Evolutionary conservation across 2,888 invertebrate species (phyloP).

Genomic region (Drosophila acutilabella): DNA sequence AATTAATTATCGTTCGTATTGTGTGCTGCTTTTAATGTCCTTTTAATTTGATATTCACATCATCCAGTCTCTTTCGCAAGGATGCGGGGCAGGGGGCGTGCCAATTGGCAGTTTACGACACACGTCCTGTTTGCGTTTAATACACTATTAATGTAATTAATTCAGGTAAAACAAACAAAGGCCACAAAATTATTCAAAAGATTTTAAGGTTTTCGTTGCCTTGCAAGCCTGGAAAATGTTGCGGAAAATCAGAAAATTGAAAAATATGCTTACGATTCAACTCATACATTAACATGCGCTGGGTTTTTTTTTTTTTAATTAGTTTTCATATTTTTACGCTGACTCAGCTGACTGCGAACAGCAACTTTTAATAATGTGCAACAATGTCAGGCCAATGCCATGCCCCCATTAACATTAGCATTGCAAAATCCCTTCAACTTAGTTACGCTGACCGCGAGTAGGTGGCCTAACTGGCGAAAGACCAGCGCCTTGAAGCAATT

Average conservation of each 20-base stretch:
- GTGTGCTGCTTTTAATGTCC: constrained; percentile 58
- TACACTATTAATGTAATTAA: constrained; percentile 68
- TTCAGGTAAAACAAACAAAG: constrained; percentile 8
- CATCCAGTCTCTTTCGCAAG: not conserved
- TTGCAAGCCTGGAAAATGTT: constrained; percentile 2
- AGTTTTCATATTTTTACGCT: constrained; percentile 45
- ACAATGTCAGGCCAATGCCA: constrained; percentile 37
- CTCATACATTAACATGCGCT: constrained; percentile 29
- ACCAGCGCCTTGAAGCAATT: constrained; percentile 34
- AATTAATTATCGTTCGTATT: constrained; percentile 64
- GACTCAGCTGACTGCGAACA: constrained; percentile 18
- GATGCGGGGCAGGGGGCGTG: not conserved
- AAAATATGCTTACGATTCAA: constrained; percentile 10
- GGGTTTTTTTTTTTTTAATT: constrained; percentile 62
- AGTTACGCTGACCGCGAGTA: constrained; percentile 54
- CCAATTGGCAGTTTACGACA: constrained; percentile 32
- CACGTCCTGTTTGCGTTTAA: constrained; percentile 47
- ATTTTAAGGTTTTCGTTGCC: not conserved
- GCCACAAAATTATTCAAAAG: not conserved
- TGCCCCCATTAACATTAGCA: not conserved
- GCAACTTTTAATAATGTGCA: constrained; percentile 60
- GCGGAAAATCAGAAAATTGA: not conserved
- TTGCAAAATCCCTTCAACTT: not conserved
- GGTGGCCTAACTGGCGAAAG: constrained; percentile 23
- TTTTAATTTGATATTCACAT: constrained; percentile 71